Percentiles rank a stretch among this genome's conserved stretches.
Conservation (phyloP, 2,113 vertebrate species). For the Mesocricetus auratus region DNA sequence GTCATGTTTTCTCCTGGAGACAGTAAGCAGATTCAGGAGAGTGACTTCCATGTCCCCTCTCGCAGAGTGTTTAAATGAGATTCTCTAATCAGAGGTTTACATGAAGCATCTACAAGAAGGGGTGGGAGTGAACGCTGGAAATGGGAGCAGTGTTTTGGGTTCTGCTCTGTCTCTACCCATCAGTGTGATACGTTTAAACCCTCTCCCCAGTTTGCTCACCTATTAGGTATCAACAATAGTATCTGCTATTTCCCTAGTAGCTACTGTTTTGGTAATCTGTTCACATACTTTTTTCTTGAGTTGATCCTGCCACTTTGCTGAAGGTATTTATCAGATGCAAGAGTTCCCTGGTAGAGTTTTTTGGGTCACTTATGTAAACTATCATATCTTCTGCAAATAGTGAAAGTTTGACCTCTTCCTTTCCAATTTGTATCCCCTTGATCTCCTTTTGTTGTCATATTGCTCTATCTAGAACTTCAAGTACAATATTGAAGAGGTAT, state of each 20-base stretch:
- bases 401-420: too few relatives aligned
- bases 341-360: too few relatives aligned
- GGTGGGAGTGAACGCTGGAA: not conserved
- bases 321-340: too few relatives aligned
- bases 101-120: not conserved
- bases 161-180: not conserved
- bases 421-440: too few relatives aligned
- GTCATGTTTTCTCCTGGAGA: not conserved
- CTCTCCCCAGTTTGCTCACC: not conserved
- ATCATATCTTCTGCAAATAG: too few relatives aligned
- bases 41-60: not conserved
- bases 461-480: too few relatives aligned
- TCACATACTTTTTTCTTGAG: not conserved
- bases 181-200: not conserved
- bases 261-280: not conserved
- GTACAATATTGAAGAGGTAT: too few relatives aligned
- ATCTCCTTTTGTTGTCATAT: too few relatives aligned
- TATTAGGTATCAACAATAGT: not conserved
- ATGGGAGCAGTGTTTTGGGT: not conserved
- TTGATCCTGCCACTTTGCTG: too few relatives aligned
- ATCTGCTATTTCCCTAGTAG: not conserved
- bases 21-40: not conserved
- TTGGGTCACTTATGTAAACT: too few relatives aligned
- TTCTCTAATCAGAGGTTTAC: not conserved
- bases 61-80: not conserved